phyloP scores from a whole-genome alignment of 2,888 invertebrate species.

The Dinocampus coccinellae region DNA sequence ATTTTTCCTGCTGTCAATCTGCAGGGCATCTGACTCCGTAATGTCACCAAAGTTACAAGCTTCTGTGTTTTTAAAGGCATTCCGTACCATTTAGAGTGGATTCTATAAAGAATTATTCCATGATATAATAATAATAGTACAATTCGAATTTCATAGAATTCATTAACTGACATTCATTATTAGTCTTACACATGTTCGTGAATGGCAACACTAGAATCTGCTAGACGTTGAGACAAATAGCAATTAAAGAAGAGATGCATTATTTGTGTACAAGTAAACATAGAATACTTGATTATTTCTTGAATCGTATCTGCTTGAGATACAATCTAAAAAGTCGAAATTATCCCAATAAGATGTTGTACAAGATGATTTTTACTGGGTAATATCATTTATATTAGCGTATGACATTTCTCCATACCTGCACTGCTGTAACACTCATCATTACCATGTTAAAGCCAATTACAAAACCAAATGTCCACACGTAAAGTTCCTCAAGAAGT shows the following conservation, averaged over 20 bases:
- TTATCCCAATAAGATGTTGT: too few species aligned
- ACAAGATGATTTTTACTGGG: too few species aligned
- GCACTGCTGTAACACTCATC: constrained; percentile 4
- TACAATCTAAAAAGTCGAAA: background rate
- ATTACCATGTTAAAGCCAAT: background rate
- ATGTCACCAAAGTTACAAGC: constrained; percentile 34
- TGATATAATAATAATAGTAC: background rate
- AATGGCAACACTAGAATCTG: background rate
- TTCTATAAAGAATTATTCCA: background rate
- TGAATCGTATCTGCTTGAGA: background rate
- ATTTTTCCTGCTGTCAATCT: constrained; percentile 30
- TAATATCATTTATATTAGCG: too few species aligned
- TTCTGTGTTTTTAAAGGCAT: constrained; percentile 30
- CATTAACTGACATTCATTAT: too few species aligned
- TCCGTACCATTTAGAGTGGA: constrained; percentile 31
- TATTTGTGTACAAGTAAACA: background rate
- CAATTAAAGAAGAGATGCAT: background rate
- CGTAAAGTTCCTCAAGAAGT: constrained; percentile 5
- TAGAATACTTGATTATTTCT: background rate
- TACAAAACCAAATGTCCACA: constrained; percentile 7
- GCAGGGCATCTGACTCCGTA: constrained; percentile 36
- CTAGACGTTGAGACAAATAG: background rate
- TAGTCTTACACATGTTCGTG: too few species aligned
- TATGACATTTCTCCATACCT: background rate
- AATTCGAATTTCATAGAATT: constrained; percentile 30